phyloP scores from a whole-genome alignment of 1,140 invertebrate species.

The Atopsyche davidsoni region DNA sequence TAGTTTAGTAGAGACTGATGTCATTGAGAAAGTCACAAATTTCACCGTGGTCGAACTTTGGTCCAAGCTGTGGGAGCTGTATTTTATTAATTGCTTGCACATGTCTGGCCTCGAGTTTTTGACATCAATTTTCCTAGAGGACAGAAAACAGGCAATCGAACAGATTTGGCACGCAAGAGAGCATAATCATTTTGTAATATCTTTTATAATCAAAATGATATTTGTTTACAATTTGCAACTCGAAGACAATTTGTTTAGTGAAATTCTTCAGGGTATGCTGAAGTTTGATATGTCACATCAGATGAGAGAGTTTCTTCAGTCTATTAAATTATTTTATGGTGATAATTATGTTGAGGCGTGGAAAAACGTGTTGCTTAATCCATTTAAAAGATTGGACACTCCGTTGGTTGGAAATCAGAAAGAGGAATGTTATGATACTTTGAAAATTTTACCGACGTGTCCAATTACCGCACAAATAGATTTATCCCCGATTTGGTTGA shows the following conservation, averaged over 20 bases:
- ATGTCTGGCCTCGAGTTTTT: slow-evolving; percentile 45
- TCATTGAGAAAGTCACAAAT: slow-evolving; percentile 43
- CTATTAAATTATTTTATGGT: slow-evolving; percentile 35
- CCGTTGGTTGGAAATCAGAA: slow-evolving; percentile 44
- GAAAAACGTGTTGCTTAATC: slow-evolving; percentile 41
- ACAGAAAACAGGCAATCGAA: slow-evolving; percentile 39
- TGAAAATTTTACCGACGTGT: slow-evolving; percentile 44
- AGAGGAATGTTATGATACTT: slow-evolving; percentile 39
- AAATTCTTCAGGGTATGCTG: slow-evolving; percentile 37
- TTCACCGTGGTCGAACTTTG: slow-evolving; percentile 38
- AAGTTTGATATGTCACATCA: slow-evolving; percentile 38
- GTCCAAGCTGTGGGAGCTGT: slow-evolving; percentile 40
- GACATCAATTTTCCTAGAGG: slow-evolving; percentile 40
- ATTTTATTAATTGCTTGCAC: slow-evolving; percentile 40
- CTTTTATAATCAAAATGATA: slow-evolving; percentile 38
- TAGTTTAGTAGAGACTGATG: slow-evolving; percentile 42
- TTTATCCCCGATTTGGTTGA: slow-evolving; percentile 43
- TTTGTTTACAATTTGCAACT: slow-evolving; percentile 34
- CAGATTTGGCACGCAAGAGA: slow-evolving; percentile 38
- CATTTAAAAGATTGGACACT: slow-evolving; percentile 44
- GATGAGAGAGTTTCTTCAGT: slow-evolving; percentile 40
- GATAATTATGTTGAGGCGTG: slow-evolving; percentile 40
- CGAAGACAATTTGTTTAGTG: slow-evolving; percentile 32
- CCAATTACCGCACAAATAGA: slow-evolving; percentile 42
- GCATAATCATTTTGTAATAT: slow-evolving; percentile 37